Conservation (phyloP, 1,140 invertebrate species). For the Drosophila leontia region DNA sequence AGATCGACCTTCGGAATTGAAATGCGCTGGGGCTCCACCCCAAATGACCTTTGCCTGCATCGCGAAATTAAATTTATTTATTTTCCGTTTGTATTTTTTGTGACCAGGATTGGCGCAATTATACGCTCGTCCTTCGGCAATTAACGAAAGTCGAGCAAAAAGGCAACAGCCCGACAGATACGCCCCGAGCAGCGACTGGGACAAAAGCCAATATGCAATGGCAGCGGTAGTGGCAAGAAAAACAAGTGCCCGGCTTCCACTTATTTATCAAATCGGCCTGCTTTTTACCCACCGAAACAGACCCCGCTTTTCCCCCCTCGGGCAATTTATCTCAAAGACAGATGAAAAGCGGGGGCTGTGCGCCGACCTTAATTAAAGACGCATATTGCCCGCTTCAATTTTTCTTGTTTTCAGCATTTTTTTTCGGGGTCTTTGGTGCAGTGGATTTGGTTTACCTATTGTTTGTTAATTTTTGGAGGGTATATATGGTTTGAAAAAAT, state of each 20-base stretch:
- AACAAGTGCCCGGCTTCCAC: slow-evolving; percentile 35
- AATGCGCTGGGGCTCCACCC: not conserved
- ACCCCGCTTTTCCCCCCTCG: not conserved
- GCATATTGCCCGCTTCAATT: slow-evolving; percentile 64
- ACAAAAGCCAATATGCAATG: slow-evolving; percentile 59
- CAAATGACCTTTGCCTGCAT: slow-evolving; percentile 38
- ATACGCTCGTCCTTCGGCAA: slow-evolving; percentile 75
- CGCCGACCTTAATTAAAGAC: slow-evolving; percentile 76
- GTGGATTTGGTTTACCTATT: slow-evolving; percentile 1
- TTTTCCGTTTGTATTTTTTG: slow-evolving; percentile 38
- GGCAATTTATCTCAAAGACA: slow-evolving; percentile 74
- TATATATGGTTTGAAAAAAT: not conserved
- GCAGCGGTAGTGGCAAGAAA: slow-evolving; percentile 34
- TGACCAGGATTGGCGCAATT: slow-evolving; percentile 70
- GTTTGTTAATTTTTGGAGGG: not conserved
- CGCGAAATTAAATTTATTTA: slow-evolving; percentile 55
- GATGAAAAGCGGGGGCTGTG: slow-evolving; percentile 28
- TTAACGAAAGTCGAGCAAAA: slow-evolving; percentile 54
- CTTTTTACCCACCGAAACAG: slow-evolving; percentile 6
- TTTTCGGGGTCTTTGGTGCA: not conserved
- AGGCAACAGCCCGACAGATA: slow-evolving; percentile 25
- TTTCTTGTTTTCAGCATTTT: slow-evolving; percentile 30
- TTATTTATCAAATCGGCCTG: slow-evolving; percentile 71
- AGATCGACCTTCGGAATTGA: slow-evolving; percentile 47
- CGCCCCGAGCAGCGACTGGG: not conserved